Base-by-base conservation (phyloP, 2,888 invertebrate genomes). In the Parapristionchus giblindavisi region DNA sequence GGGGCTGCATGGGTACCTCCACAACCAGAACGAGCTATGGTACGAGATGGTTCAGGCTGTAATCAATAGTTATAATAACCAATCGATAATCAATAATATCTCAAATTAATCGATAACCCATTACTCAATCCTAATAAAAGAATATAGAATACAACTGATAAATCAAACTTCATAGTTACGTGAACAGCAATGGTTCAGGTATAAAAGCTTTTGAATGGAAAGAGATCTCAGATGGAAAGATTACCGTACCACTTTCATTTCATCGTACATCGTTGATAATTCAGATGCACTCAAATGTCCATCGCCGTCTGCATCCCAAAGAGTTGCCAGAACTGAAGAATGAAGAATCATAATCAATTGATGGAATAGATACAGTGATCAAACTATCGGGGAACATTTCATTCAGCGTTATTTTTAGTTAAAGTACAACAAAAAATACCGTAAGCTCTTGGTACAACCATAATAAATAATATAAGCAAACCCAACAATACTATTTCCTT, bases 241-340 rank as follows among this genome's bases (percentile, higher is more conserved):
- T 14, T 34, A 68, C 52, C 77, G 65, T 61, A 80, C 81, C 71
- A 84, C 82, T 24, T 77, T 66, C 58, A 84, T 66, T 38, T 81
- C 80, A 17, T 78, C 73, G 66, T 81, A 83, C 76, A 84, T 77
- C 8, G 38, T 72, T 1, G 51, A 17, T 5, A 85, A 70, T 68
- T 85, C 84, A 3, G 76, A 76, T 32, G 78, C 77, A 0, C 78
- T 77, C 14, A 85, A 73, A 34, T 78, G 54, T 17, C 81, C 82
- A 70, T 85, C 85, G 8, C 77, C 56, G 60, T 85, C 83, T 8
- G 68, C 58, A 54, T 84, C 84, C 85, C 85, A 85, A 11, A 85
- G 72, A 73, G 80, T 77, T 14, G 83, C 83, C 14, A 84, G 77
- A 65, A 84, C 85, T 85, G 72, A 58, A 79, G 74, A 29, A 24